Percentiles rank a stretch among this genome's conserved stretches.
These are phyloP conservation scores for Corvus cornix DNA, from an alignment of 2,113 vertebrate species.

Conservation along the genomic window DNA sequence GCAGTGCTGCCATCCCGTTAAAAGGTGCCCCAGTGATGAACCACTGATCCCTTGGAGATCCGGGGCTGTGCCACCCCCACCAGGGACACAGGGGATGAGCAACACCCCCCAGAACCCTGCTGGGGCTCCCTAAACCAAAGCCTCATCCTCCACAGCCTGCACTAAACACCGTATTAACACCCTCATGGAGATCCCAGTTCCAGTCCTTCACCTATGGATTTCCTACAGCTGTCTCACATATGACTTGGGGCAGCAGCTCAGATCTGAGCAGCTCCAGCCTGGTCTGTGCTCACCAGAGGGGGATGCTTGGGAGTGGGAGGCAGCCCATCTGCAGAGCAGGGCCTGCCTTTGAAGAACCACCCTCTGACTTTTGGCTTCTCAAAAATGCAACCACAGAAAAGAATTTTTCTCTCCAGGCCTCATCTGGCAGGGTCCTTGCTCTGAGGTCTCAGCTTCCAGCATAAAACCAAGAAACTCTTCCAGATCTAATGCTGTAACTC, in stretches of 20 bases:
- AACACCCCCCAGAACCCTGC: neutral
- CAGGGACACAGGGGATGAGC: neutral
- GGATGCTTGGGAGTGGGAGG: neutral
- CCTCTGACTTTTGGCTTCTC: neutral
- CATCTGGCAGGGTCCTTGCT: neutral
- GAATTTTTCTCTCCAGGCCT: slow-evolving; percentile 11
- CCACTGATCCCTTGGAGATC: neutral
- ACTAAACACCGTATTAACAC: neutral
- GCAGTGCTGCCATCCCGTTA: neutral
- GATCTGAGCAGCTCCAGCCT: neutral
- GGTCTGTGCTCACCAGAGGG: neutral
- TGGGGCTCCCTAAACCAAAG: neutral
- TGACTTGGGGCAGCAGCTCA: neutral
- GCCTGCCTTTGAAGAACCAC: slow-evolving; percentile 28
- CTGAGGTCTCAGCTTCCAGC: neutral
- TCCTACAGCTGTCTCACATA: neutral
- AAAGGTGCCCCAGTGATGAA: neutral
- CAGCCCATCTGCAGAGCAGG: slow-evolving; percentile 17
- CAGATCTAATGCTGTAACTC: neutral
- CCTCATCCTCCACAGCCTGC: neutral
- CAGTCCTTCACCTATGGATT: neutral
- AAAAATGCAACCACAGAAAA: slow-evolving; percentile 15
- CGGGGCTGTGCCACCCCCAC: neutral
- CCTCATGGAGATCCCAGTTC: neutral
- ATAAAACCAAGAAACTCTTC: neutral